Evolutionary conservation across 2,113 vertebrate species (phyloP), one percentile per base, ranked within the genome.

Genomic region (Microcebus ravelobensis): DNA sequence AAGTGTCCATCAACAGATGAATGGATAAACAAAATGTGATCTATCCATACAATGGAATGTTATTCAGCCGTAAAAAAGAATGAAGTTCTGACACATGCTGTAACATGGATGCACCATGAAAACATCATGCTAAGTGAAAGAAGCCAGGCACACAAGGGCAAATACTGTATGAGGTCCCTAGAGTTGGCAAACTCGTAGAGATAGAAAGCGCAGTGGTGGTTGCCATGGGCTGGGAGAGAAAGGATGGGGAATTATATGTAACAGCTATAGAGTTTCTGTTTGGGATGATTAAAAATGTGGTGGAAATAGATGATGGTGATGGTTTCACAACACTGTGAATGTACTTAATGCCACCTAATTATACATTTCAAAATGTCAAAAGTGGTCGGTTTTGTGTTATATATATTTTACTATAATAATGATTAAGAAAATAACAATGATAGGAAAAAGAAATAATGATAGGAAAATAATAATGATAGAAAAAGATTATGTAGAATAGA

Each of bases 191-290:
- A 39, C 25, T 27, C 45, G 23, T 6, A 45, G 20, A 79, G 45
- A 57, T 34, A 61, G 59, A 42, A n/a, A 57, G 14, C 1, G 63
- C 61, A 25, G 14, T 52, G 36, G 23, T 9, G 9, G n/a, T n/a
- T 34, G 5, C 27, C 15, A 1, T 10, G 3, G 13, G 18, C 20
- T 39, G 2, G 34, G 20, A 20, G 18, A 12, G 42, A 27, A 21
- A 7, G 2, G 0, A 34, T 0, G 23, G n/a, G 17, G 71, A 42
- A 11, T 25, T 25, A 34, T 0, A 3, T 48, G 68, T 25, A 45
- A 34, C 29, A 25, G n/a, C 23, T 13, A 6, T 1, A 14, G 12
- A n/a, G 23, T 52, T 82, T 29, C 65, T 84, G 23, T 87, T 42
- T 48, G 15, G 12, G 39, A 27, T 45, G 39, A 39, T 52, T 48